Base-by-base conservation (phyloP, 2,113 vertebrate species). In the Zosterops borbonicus region DNA sequence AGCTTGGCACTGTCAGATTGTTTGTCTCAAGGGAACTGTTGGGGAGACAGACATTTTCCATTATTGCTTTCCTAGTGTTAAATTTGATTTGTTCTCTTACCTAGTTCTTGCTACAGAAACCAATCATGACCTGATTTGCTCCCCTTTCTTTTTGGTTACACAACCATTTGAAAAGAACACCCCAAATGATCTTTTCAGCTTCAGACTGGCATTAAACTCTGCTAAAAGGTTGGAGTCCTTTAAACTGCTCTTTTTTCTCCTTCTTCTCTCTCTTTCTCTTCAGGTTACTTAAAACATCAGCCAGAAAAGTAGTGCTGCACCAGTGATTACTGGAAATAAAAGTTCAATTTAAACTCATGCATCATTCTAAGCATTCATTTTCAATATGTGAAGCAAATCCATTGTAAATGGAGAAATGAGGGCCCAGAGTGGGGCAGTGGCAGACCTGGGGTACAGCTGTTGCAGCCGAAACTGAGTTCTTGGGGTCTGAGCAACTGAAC, bases 31-130 rank as follows among this genome's bases (percentile, higher is more conserved):
- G 78, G 70, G 71, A 94, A 63, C 62, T 73, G 28, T 60, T 19
- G 47, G 67, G 64, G 52, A 95, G 86, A 76, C 70, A 87, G 76
- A 23, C 88, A 22, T 73, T 79, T 92, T 59, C 92, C 84, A 91
- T 93, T 93, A 89, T 79, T 96, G 93, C 87, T 86, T 83, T 92
- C 64, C 82, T 62, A 94, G 79, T 87, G 92, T 80, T 91, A 90
- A 83, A 94, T 90, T 81, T 91, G 91, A 95, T 95, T 95, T 93
- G 91, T 87, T 93, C 92, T 76, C 87, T 94, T 87, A 77, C 87
- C 90, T 79, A 33, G 28, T 58, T 82, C 79, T 95, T 87, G 83
- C 55, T 93, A 12, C 47, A 87, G 83, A 91, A 85, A 91, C 87
- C 85, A 88, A 94, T 92, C 79, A 41, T 28, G 47, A 35, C 44